Evolutionary conservation across 2,888 invertebrate genomes (phyloP).

Genomic region (Parnassius smintheus): DNA sequence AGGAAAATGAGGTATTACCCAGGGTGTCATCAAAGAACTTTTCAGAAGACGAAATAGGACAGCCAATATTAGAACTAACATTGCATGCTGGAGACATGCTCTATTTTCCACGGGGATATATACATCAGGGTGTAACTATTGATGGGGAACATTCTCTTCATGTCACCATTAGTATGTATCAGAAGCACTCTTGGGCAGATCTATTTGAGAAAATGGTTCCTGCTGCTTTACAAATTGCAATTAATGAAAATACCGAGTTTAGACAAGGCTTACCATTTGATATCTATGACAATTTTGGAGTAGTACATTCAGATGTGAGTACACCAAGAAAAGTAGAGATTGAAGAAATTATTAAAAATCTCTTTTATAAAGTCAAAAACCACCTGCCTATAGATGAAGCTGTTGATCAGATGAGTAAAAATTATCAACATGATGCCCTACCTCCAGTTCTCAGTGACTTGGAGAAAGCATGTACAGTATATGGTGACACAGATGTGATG

Average conservation of each 20-base stretch:
- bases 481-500: conserved; percentile 87
- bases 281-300: conserved; percentile 88
- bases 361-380: conserved; percentile 82
- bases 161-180: conserved; percentile 95
- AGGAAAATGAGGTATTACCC: conserved; percentile 86
- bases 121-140: conserved; percentile 91
- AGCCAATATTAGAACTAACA: conserved; percentile 89
- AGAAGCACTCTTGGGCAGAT: conserved; percentile 94
- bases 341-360: conserved; percentile 67
- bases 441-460: conserved; percentile 88
- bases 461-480: conserved; percentile 86
- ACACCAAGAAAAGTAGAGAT: conserved; percentile 75
- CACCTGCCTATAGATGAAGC: conserved; percentile 87
- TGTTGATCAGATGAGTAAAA: conserved; percentile 92
- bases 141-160: conserved; percentile 94
- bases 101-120: conserved; percentile 95
- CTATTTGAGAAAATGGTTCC: conserved; percentile 91
- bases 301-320: conserved; percentile 81
- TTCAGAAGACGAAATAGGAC: conserved; percentile 86
- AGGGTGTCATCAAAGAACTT: conserved; percentile 92
- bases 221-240: conserved; percentile 86
- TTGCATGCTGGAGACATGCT: conserved; percentile 94
- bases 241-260: conserved; percentile 85
- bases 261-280: conserved; percentile 90
- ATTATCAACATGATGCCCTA: conserved; percentile 91